Evolutionary conservation across 2,797 vertebrate genomes (phyloP).

Genomic region (Dallia pectoralis): DNA sequence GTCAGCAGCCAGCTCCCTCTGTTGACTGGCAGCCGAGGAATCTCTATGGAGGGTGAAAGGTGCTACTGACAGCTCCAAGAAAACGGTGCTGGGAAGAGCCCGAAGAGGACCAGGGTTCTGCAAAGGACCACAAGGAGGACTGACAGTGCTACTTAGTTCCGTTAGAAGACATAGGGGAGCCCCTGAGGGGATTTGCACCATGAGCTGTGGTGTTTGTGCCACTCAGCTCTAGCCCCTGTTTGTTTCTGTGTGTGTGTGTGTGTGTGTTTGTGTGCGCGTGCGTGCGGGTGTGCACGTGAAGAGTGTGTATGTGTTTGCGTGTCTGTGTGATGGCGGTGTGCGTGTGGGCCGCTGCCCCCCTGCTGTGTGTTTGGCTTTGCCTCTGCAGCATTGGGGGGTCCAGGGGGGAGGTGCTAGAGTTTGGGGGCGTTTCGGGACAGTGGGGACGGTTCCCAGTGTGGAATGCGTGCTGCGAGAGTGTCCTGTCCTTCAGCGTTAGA

Average conservation of each 20-base stretch:
- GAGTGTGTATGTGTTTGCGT: constrained; percentile 51
- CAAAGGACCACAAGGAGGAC: not conserved
- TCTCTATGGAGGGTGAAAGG: not conserved
- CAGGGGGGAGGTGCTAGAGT: constrained; percentile 82
- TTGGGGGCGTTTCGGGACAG: constrained; percentile 92
- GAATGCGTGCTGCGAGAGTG: constrained; percentile 98
- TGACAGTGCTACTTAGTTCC: not conserved
- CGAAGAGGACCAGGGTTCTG: not conserved
- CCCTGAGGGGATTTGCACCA: constrained; percentile 49
- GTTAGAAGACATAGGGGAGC: not conserved
- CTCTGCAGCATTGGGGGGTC: constrained; percentile 72
- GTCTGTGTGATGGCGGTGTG: constrained; percentile 75
- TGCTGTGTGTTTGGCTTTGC: constrained; percentile 73
- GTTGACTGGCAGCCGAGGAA: not conserved
- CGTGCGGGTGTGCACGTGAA: constrained; percentile 17
- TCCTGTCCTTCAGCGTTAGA: constrained; percentile 99
- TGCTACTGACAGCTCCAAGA: too few species aligned
- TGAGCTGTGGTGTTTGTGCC: constrained; percentile 64
- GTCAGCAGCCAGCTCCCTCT: not conserved
- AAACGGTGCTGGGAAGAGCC: not conserved
- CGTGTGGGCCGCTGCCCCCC: constrained; percentile 72
- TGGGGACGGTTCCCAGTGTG: constrained; percentile 99
- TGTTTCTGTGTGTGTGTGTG: constrained; percentile 25
- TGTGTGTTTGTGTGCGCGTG: constrained; percentile 16
- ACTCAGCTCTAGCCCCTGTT: constrained; percentile 65